These are phyloP conservation scores for Eubasilissa regina DNA, from an alignment of 1,140 invertebrate genomes.

Conservation along the genomic window DNA sequence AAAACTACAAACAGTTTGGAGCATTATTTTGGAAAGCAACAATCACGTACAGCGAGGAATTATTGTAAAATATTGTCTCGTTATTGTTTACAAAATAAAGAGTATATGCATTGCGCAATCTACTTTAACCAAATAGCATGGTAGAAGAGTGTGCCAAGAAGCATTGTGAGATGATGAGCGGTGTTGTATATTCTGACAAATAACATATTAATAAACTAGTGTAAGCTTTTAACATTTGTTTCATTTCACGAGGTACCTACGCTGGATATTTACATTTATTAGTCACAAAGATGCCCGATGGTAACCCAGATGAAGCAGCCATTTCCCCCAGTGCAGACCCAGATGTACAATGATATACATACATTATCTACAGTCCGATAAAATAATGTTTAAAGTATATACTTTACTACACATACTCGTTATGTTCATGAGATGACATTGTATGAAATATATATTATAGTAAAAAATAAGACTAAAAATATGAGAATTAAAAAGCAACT, in stretches of 20 bases:
- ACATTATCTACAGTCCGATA: conserved; percentile 15
- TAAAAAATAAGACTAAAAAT: conserved; percentile 48
- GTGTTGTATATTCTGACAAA: conserved; percentile 57
- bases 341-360: conserved; percentile 11
- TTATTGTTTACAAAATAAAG: conserved; percentile 17
- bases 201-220: conserved; percentile 58
- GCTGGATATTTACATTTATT: not conserved
- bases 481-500: conserved; percentile 54
- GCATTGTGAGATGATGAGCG: conserved; percentile 45
- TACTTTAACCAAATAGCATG: conserved; percentile 33
- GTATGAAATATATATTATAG: conserved; percentile 40
- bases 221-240: conserved; percentile 52
- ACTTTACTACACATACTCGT: conserved; percentile 17
- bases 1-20: too few species aligned
- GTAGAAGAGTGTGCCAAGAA: conserved; percentile 49
- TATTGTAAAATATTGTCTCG: conserved; percentile 3
- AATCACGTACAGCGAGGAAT: too few species aligned
- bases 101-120: conserved; percentile 48
- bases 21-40: too few species aligned
- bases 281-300: too few species aligned
- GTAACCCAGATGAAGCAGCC: not conserved
- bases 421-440: conserved; percentile 18
- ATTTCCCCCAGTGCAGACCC: not conserved
- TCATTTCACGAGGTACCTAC: not conserved
- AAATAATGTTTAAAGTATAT: conserved; percentile 28